These are phyloP conservation scores for Esox lucius DNA, from an alignment of 2,797 vertebrate species.

Conservation along the genomic window DNA sequence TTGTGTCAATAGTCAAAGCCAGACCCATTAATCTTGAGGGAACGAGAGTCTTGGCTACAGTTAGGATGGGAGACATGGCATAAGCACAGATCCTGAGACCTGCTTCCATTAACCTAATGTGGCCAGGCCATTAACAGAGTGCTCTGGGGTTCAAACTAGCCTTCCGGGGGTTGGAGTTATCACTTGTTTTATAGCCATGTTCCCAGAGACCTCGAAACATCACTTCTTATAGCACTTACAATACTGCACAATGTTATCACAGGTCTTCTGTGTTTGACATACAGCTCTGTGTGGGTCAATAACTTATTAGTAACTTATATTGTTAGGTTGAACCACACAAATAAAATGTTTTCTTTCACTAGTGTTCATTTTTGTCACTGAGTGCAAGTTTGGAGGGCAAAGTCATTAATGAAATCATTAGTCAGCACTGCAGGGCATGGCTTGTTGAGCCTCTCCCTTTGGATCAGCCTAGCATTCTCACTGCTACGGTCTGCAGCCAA, in stretches of 20 bases:
- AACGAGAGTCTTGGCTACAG: constrained; percentile 37
- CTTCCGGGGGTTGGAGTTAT: constrained; percentile 20
- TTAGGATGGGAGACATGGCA: background rate
- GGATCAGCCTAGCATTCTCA: constrained; percentile 28
- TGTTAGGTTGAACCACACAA: constrained; percentile 3
- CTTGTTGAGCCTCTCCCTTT: background rate
- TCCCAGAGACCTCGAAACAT: background rate
- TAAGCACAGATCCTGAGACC: background rate
- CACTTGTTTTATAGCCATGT: background rate
- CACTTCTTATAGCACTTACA: background rate
- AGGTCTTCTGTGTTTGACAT: background rate
- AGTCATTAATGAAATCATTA: constrained; percentile 9
- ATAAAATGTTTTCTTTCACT: too few relatives aligned
- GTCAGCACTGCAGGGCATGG: too few relatives aligned
- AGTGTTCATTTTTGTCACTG: background rate
- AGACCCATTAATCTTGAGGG: constrained; percentile 68
- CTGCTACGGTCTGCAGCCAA: constrained; percentile 70
- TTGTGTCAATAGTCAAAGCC: constrained; percentile 74
- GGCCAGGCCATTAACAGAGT: constrained; percentile 48
- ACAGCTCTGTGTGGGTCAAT: background rate
- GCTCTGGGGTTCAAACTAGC: constrained; percentile 39
- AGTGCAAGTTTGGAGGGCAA: background rate
- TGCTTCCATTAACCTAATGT: constrained; percentile 54
- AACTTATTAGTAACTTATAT: background rate
- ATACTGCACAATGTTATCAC: background rate